Conservation (phyloP, 2,888 invertebrate species). For the Druceiella hillmani region DNA sequence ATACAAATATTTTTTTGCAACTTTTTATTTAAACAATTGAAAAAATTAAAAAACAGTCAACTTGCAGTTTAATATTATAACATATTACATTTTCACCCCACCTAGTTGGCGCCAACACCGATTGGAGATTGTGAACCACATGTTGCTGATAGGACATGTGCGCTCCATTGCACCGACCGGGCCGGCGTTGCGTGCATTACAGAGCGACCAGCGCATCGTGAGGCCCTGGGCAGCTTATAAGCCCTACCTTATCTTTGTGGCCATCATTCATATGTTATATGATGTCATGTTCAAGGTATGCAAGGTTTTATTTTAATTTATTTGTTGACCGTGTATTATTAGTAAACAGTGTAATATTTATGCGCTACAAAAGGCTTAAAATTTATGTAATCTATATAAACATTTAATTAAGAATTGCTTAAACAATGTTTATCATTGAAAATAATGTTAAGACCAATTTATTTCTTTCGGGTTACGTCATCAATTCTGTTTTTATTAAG, state of each 20-base stretch:
- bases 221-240: slow-evolving; percentile 74
- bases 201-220: slow-evolving; percentile 53
- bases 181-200: slow-evolving; percentile 46
- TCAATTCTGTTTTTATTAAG: too few relatives aligned
- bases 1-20: too few relatives aligned
- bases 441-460: too few relatives aligned
- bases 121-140: slow-evolving; percentile 66
- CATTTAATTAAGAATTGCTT: too few relatives aligned
- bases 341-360: slow-evolving; percentile 9
- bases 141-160: slow-evolving; percentile 73
- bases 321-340: slow-evolving; percentile 1
- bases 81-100: too few relatives aligned
- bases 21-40: too few relatives aligned
- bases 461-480: too few relatives aligned
- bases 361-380: neutral
- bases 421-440: too few relatives aligned
- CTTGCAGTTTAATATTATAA: too few relatives aligned
- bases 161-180: slow-evolving; percentile 63
- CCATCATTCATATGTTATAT: slow-evolving; percentile 80
- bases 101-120: slow-evolving; percentile 74
- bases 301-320: slow-evolving; percentile 7
- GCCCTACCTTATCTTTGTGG: slow-evolving; percentile 78
- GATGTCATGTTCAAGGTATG: slow-evolving; percentile 77
- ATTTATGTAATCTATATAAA: neutral
- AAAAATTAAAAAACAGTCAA: too few relatives aligned